Base-by-base conservation (phyloP, 2,888 invertebrate species). In the Parasteatoda lunata region DNA sequence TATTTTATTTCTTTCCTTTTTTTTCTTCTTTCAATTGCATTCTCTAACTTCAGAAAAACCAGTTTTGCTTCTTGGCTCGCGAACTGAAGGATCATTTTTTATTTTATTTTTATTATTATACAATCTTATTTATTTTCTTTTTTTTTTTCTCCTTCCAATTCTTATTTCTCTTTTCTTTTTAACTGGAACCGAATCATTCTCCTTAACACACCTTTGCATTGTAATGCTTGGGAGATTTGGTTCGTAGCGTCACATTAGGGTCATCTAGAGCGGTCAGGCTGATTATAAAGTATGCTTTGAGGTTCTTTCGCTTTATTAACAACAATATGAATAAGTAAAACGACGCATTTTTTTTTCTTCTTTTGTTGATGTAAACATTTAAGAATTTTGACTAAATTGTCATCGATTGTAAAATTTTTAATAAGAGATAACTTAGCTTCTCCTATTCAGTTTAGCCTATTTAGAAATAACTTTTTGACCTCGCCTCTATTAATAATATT, bases 31-130 rank as follows among this genome's bases (percentile, higher is more conserved):
- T 48, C 75, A 76, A 80, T 78, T 72, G 80, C 80, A 72, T 81
- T 77, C 71, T 51, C 72, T 52, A 79, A 68, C 54, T 77, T 84
- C 68, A 59, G 11, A 69, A 59, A 85, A 86, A 86, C 85, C 85
- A 86, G 85, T 86, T 86, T 80, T 77, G 64, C 75, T 73, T 69
- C 54, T 70, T 48, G 77, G 77, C 59, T 75, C 48, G 75, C 69
- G 15, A 47, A 30, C 66, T 30, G 66, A 68, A 45, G n/a, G 73
- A 59, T 71, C 71, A 71, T 11, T 13, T 81, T 48, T 65, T 49
- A n/a, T 68, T 73, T 68, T 65, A 51, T 70, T 54, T 59, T 54
- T 48, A 47, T 70, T 69, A 71, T 71, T 71, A 13, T 15, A 15
- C 49, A n/a, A 30, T 45, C 52, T 78, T 9, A 59, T 49, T 77